Evolutionary conservation across 2,113 vertebrate species (phyloP), one percentile per base, ranked within the genome.

Genomic region (Epinephelus moara): DNA sequence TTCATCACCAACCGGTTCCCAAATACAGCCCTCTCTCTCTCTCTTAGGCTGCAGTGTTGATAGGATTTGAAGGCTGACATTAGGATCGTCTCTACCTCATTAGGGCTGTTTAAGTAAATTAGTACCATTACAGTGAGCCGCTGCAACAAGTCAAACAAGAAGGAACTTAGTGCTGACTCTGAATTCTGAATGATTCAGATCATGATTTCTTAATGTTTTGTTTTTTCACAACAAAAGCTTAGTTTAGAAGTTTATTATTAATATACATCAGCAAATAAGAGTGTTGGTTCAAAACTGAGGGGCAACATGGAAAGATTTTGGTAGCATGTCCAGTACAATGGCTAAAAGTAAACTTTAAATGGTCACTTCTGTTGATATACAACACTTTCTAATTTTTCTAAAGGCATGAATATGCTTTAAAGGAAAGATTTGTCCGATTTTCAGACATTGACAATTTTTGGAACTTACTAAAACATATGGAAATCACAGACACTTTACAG

Each of bases 31-130:
- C 18, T 9, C 10, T 12, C 13, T 42, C 19, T 12, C 13, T 42
- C 19, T 69, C 23, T 79, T 60, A 67, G 76, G 30, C 64, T 57
- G 45, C 12, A n/a, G 56, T n/a, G 59, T 50, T 91, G 87, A 93
- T 78, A 70, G 91, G 87, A 94, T 95, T 86, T 79, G 67, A 89
- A 83, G 27, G 87, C 82, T 68, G 53, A 56, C 73, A 90, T 92
- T 93, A 93, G 72, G 88, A 94, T 91, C 59, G 67, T 17, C 45
- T 79, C 66, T 23, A 70, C 61, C 71, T 88, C 45, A 81, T 87
- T 80, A 90, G 40, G 21, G 33, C 79, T 76, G 47, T 50, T 37
- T 37, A 60, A 90, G 75, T 78, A 49, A 82, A 92, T 94, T 83
- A 91, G 85, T 49, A 80, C 47, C 55, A 80, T 55, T 6, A 0